Conservation (phyloP, 1,140 invertebrate genomes). For the Scaptomyza hsui region DNA sequence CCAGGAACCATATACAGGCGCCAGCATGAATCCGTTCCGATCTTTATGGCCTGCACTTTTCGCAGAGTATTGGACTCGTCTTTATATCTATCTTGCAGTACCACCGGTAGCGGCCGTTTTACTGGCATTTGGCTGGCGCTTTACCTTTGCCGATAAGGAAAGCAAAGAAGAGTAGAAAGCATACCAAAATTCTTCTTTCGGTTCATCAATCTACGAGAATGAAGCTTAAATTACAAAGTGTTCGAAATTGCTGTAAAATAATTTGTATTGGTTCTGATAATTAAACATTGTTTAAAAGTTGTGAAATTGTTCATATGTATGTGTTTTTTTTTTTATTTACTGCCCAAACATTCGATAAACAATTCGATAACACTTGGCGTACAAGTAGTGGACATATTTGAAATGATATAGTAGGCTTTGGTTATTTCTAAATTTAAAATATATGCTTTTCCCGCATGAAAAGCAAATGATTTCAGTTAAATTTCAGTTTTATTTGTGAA, state of each 20-base stretch:
- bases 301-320: too few relatives aligned
- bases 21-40: conserved; percentile 42
- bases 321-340: too few relatives aligned
- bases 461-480: not conserved
- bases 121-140: conserved; percentile 15
- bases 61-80: not conserved
- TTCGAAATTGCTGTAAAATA: too few relatives aligned
- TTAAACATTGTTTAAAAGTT: too few relatives aligned
- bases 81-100: conserved; percentile 10
- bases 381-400: not conserved
- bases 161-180: not conserved
- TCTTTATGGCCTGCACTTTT: conserved; percentile 24
- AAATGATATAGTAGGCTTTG: conserved; percentile 1
- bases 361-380: too few relatives aligned
- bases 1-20: not conserved
- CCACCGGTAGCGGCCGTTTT: conserved; percentile 3
- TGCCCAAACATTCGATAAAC: too few relatives aligned
- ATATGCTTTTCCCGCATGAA: not conserved
- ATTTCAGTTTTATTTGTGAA: not conserved
- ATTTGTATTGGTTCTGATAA: too few relatives aligned
- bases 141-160: not conserved
- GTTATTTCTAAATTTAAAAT: not conserved
- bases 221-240: too few relatives aligned
- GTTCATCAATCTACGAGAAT: too few relatives aligned
- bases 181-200: too few relatives aligned